Evolutionary conservation across 2,888 invertebrate species (phyloP), one percentile per base, ranked within the genome.

Genomic region (Strigamia transsilvanica): DNA sequence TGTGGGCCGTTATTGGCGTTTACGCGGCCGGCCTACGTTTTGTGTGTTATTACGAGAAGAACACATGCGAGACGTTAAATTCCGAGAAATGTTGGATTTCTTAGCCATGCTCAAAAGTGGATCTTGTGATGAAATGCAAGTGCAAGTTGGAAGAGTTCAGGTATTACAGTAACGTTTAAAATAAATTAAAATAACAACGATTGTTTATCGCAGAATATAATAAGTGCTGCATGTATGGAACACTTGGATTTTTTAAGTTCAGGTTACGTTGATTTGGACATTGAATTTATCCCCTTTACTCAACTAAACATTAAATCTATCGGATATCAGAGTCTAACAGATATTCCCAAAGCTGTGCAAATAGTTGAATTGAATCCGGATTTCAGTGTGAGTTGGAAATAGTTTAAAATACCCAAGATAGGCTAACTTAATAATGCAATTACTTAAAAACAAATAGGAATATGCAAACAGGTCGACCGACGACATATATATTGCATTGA

Each of bases 141-240:
- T 99, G 79, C 92, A 98, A 84, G 94, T 98, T 82, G 99, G 99
- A 0, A 91, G 83, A 21, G 32, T 83, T 1, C 83, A 83, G 82
- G 83, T 83, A 81, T 27, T 12, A n/a, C 5, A 88, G 84, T 21
- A 46, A 27, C 18, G 23, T 82, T 27, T 27, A 27, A n/a, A 21
- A 51, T 12, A 15, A 80, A 46, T 15, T n/a, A 12, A 42, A 18
- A 23, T 80, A 46, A 80, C 15, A 12, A 78, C 79, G 27, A 81
- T 1, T 38, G 38, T 66, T 42, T 95, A 32, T 89, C 96, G 83
- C 96, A 99, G 91, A 99, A 99, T 90, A 91, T 99, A 82, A 94
- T 99, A 84, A 96, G 98, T n/a, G 97, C 98, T 85, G 97, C 98
- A 6, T 99, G 99, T 87, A 95, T 97, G 91, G 99, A 99, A 88